Percentiles rank a stretch among this genome's conserved stretches.
phyloP scores from a whole-genome alignment of 2,113 vertebrate genomes.

The Rhinolophus ferrumequinum region DNA sequence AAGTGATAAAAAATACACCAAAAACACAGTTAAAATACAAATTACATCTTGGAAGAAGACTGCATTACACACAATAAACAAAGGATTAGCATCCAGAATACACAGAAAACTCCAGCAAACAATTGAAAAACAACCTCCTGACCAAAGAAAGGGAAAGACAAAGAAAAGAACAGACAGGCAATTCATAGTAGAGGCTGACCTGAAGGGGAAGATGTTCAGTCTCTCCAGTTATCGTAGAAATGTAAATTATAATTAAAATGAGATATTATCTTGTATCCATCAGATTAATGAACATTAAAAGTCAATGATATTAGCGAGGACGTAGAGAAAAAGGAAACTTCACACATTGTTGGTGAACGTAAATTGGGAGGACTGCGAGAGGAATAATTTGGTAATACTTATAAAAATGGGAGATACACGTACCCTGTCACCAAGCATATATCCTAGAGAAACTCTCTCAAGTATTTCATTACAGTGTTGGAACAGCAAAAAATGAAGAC shows the following conservation, averaged over 20 bases:
- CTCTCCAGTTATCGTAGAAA: neutral
- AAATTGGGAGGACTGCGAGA: neutral
- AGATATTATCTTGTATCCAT: neutral
- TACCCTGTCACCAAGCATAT: neutral
- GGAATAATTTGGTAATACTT: neutral
- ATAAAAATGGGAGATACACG: neutral
- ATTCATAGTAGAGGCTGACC: neutral
- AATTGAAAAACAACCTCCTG: neutral
- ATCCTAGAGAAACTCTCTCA: neutral
- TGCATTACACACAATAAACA: neutral
- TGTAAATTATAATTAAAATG: constrained; percentile 17
- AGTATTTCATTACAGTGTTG: neutral
- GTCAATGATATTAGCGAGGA: neutral
- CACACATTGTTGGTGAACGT: neutral
- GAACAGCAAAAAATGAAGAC: neutral
- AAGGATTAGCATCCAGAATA: neutral
- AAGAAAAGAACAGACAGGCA: neutral
- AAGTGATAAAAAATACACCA: neutral
- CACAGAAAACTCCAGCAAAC: neutral
- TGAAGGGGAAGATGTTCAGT: neutral
- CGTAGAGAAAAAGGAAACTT: neutral
- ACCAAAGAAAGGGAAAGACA: neutral
- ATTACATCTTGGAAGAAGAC: constrained; percentile 35
- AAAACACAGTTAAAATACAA: constrained; percentile 6
- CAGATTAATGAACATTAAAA: neutral